phyloP scores from a whole-genome alignment of 2,888 invertebrate species.

The Pycnomerus fuliginosus region DNA sequence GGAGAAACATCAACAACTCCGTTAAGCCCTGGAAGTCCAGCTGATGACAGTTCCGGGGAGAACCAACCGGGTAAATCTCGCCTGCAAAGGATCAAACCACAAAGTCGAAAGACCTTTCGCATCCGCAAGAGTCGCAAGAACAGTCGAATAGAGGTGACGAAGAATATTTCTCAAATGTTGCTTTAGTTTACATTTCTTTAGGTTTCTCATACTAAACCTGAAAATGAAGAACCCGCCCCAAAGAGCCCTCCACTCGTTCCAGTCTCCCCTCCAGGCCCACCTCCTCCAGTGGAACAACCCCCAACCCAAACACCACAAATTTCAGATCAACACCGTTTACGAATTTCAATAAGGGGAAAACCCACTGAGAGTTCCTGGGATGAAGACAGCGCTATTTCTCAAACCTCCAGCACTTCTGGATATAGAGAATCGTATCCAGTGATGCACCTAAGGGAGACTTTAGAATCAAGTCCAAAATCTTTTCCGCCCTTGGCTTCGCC shows the following conservation, averaged over 20 bases:
- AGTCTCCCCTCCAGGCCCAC: slow-evolving; percentile 37
- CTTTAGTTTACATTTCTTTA: slow-evolving; percentile 27
- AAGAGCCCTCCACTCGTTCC: slow-evolving; percentile 26
- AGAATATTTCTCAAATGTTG: background rate
- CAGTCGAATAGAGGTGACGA: slow-evolving; percentile 66
- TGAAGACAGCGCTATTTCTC: slow-evolving; percentile 71
- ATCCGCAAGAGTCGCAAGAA: slow-evolving; percentile 75
- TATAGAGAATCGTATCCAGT: slow-evolving; percentile 67
- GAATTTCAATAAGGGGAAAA: slow-evolving; percentile 46
- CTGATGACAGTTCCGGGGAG: slow-evolving; percentile 67
- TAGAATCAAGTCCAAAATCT: slow-evolving; percentile 47
- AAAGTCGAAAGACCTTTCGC: slow-evolving; percentile 91
- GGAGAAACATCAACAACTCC: slow-evolving; percentile 78
- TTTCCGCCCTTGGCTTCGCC: slow-evolving; percentile 66
- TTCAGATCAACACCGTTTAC: slow-evolving; percentile 45
- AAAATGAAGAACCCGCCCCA: slow-evolving; percentile 44
- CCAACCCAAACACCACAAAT: slow-evolving; percentile 27
- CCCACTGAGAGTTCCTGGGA: slow-evolving; percentile 75
- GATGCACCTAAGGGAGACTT: slow-evolving; percentile 48
- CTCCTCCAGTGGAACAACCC: slow-evolving; percentile 30
- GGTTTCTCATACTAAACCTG: slow-evolving; percentile 56
- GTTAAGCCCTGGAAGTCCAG: slow-evolving; percentile 71
- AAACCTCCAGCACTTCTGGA: slow-evolving; percentile 84
- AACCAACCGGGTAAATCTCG: slow-evolving; percentile 63
- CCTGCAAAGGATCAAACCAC: slow-evolving; percentile 89